Conservation (phyloP, 2,113 vertebrate genomes). For the Percina caprodes region DNA sequence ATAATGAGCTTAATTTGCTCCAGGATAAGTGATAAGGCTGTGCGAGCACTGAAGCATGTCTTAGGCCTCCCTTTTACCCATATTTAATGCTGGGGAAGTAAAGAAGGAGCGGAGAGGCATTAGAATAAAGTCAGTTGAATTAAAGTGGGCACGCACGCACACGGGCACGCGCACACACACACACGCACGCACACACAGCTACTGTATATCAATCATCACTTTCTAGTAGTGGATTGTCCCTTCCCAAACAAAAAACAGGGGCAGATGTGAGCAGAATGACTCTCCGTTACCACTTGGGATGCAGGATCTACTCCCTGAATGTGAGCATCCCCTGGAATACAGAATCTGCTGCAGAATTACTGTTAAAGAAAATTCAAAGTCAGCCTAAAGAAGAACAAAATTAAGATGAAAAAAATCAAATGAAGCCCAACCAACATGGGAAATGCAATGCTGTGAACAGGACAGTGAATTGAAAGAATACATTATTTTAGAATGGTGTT, state of each 20-base stretch:
- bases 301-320: neutral
- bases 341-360: constrained; percentile 8
- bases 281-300: neutral
- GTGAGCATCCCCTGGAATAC: neutral
- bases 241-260: constrained; percentile 10
- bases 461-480: neutral
- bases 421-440: neutral
- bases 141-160: constrained; percentile 6
- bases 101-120: constrained; percentile 19
- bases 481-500: neutral
- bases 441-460: neutral
- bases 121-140: constrained; percentile 31
- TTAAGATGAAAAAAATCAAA: neutral
- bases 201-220: neutral
- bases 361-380: neutral
- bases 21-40: constrained; percentile 69
- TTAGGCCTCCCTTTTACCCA: constrained; percentile 59
- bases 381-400: neutral
- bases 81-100: constrained; percentile 58
- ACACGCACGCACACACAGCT: too few species aligned
- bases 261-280: neutral
- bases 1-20: constrained; percentile 77
- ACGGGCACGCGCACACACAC: neutral
- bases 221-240: neutral
- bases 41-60: constrained; percentile 59